Conservation (phyloP, 2,113 vertebrate genomes). For the Pseudopodoces humilis region DNA sequence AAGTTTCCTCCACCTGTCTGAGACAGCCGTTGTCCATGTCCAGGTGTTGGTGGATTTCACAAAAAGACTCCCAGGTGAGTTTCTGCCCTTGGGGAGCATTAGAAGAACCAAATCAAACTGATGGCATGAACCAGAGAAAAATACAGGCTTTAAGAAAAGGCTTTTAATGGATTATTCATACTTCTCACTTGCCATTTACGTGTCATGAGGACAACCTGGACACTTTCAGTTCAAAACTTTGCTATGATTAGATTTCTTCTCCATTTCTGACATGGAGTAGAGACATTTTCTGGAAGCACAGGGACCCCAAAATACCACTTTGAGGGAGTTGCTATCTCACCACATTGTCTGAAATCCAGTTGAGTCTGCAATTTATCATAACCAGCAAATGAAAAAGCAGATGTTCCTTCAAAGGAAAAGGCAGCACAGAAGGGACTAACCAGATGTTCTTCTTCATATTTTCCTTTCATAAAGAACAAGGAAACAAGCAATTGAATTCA, state of each 20-base stretch:
- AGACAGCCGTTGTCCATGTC: slow-evolving; percentile 74
- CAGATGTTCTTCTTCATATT: not conserved
- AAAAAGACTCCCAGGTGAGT: slow-evolving; percentile 81
- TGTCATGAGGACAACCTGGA: not conserved
- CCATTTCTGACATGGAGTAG: not conserved
- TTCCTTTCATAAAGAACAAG: not conserved
- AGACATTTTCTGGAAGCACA: not conserved
- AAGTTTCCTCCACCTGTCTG: slow-evolving; percentile 74
- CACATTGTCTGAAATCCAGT: not conserved
- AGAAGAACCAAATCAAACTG: not conserved
- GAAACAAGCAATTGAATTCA: not conserved
- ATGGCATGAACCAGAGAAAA: not conserved
- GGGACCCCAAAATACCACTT: not conserved
- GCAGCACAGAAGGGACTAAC: not conserved
- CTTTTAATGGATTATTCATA: not conserved
- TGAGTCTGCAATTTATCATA: not conserved
- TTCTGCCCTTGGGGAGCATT: not conserved
- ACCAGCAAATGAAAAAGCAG: not conserved
- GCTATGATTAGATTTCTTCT: not conserved
- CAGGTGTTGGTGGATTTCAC: slow-evolving; percentile 87
- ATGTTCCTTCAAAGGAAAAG: not conserved
- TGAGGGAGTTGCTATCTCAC: not conserved
- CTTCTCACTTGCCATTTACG: not conserved
- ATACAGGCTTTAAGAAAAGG: not conserved
- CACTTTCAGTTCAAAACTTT: not conserved